Evolutionary conservation across 2,888 invertebrate genomes (phyloP).

Genomic region (Hipparchia semele): DNA sequence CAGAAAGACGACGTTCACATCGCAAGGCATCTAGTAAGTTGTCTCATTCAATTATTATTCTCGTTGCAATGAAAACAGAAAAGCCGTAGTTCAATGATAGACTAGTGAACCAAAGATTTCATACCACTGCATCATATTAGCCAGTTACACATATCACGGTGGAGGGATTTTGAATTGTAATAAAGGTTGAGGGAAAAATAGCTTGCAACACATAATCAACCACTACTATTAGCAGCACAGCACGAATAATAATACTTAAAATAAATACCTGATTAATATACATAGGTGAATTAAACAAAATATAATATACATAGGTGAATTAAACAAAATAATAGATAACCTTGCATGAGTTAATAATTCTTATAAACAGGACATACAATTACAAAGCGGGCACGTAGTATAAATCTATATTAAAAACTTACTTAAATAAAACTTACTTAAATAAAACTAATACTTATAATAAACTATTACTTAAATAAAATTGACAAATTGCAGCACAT

Average conservation of each 20-base stretch:
- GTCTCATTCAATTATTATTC: slow-evolving; percentile 11
- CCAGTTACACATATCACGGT: slow-evolving; percentile 14
- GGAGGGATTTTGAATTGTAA: slow-evolving; percentile 30
- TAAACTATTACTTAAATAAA: background rate
- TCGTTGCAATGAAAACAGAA: background rate
- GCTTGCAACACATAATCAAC: slow-evolving; percentile 20
- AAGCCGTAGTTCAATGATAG: background rate
- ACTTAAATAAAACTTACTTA: background rate
- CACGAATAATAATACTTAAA: slow-evolving; percentile 9
- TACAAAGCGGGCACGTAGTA: background rate
- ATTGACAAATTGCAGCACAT: background rate
- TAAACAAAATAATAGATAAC: background rate
- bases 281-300: background rate
- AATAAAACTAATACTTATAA: background rate
- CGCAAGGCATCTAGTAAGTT: slow-evolving; percentile 85
- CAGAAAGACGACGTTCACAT: slow-evolving; percentile 71
- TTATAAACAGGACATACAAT: background rate
- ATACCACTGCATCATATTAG: slow-evolving; percentile 19
- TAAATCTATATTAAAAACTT: background rate
- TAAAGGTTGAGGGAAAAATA: slow-evolving; percentile 27
- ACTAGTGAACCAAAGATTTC: background rate
- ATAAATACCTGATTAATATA: background rate
- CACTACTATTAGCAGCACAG: slow-evolving; percentile 40
- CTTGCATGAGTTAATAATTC: slow-evolving; percentile 8
- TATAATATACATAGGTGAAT: background rate